Base-by-base conservation (phyloP, 2,888 invertebrate species). In the Papilio demoleus region DNA sequence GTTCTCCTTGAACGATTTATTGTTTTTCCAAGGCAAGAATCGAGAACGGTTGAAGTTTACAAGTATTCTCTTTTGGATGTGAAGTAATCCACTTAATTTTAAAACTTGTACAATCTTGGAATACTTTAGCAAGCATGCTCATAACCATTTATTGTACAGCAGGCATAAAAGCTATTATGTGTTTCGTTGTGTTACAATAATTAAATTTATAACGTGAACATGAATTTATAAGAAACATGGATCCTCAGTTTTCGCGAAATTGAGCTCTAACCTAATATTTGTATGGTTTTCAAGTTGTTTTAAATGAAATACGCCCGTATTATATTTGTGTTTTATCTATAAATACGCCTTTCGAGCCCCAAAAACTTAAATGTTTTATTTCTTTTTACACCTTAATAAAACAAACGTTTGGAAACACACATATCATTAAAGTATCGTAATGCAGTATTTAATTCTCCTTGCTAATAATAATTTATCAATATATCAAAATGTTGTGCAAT, bases 1-100 rank as follows among this genome's bases (percentile, higher is more conserved):
- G 88, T 86, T 88, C 83, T 80, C 79, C 80, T 79, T 81, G 81
- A 85, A 77, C 79, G 78, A 87, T 88, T 88, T 88, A 88, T 87
- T 84, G 82, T 85, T 81, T 76, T 82, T 65, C 69, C 61, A 65
- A 70, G 65, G 69, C 69, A 70, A 75, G 77, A 79, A 78, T 78
- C 76, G 79, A 78, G 79, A 77, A 73, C 75, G 74, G 72, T 71
- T 72, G 80, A 85, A 86, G 82, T 87, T 84, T 74, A 77, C 76
- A 84, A 84, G 85, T 86, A 85, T 86, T 82, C 79, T 76, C 82
- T 79, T 83, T 81, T 77, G 77, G 75, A 80, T 83, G 80, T 85
- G 82, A 83, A 85, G 83, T 84, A 62, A 70, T 84, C 81, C 81
- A 83, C 81, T 80, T 84, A 84, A 83, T 83, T 84, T 81, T 79